Base-by-base conservation (phyloP, 2,113 vertebrate genomes). In the Kryptolebias marmoratus region DNA sequence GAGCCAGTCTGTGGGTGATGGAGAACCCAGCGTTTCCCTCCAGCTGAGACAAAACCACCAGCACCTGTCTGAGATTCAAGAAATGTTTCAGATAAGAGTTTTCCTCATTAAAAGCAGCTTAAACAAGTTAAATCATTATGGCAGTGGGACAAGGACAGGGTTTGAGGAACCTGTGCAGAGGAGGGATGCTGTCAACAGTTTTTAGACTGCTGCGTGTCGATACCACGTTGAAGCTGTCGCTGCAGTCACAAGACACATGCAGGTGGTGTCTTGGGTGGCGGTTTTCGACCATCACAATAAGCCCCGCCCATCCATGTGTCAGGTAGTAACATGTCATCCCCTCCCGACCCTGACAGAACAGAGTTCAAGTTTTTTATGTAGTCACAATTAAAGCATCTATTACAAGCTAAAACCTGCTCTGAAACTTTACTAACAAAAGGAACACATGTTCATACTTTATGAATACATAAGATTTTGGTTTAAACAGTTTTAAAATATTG, bases 251-350 rank as follows among this genome's bases (percentile, higher is more conserved):
- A 50, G 97, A 97, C 76, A 98, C 96, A 0, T 98, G 97, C 80
- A 98, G 93, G 90, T 95, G 97, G 86, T 96, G 95, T 56, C 95
- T 93, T 13, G 97, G 97, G 79, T 98, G 97, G 68, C 97, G 90
- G 87, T 98, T 98, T 80, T 98, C 97, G 88, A 98, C 97, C 68
- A 98, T 97, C 62, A 98, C 97, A 0, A 98, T 97, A 1, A 98
- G 96, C 61, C 97, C 97, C 0, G 97, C 97, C 97, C 97, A 98
- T 78, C 97, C 97, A 0, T 98, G 97, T 0, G 97, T 98, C 89
- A 98, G 91, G 91, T 98, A 98, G 90, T 98, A 98, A 77, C 97
- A 98, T 2, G 97, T 98, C 97, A 98, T 98, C 30, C 97, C 97
- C 85, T 98, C 97, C 0, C 97, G 96, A 31, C 96, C 97, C 97